Conservation (phyloP, 2,888 invertebrate species). For the Calliphora vomitoria region DNA sequence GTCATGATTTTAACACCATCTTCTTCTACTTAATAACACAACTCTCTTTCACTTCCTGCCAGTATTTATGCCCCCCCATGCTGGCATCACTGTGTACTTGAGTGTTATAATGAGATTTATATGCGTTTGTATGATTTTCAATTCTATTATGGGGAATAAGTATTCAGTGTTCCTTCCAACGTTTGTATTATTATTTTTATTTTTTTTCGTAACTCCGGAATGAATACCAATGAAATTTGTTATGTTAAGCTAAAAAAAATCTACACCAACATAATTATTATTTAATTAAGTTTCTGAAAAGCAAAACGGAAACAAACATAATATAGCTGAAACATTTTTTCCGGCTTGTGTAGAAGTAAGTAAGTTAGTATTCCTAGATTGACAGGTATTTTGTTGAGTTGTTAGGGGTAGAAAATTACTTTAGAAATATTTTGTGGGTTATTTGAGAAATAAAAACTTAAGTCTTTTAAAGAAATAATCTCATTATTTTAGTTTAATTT, state of each 20-base stretch:
- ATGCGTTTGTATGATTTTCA: neutral
- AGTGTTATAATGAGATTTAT: neutral
- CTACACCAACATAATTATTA: neutral
- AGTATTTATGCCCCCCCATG: neutral
- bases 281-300: neutral
- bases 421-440: too few species aligned
- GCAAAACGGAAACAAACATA: neutral
- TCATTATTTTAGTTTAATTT: neutral
- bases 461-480: neutral
- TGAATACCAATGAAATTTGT: slow-evolving; percentile 20
- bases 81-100: neutral
- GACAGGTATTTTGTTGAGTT: too few species aligned
- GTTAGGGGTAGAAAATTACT: too few species aligned
- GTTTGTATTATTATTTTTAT: neutral
- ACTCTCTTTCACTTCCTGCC: slow-evolving; percentile 38
- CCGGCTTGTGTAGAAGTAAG: neutral
- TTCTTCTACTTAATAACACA: slow-evolving; percentile 34
- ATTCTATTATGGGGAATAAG: neutral
- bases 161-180: neutral
- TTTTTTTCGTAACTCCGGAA: neutral
- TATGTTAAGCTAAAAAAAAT: slow-evolving; percentile 6
- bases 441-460: too few species aligned
- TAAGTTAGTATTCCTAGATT: too few species aligned
- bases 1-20: slow-evolving; percentile 60
- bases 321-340: neutral